These are phyloP conservation scores for Aplocera efformata DNA, from an alignment of 2,888 invertebrate genomes.

Conservation along the genomic window DNA sequence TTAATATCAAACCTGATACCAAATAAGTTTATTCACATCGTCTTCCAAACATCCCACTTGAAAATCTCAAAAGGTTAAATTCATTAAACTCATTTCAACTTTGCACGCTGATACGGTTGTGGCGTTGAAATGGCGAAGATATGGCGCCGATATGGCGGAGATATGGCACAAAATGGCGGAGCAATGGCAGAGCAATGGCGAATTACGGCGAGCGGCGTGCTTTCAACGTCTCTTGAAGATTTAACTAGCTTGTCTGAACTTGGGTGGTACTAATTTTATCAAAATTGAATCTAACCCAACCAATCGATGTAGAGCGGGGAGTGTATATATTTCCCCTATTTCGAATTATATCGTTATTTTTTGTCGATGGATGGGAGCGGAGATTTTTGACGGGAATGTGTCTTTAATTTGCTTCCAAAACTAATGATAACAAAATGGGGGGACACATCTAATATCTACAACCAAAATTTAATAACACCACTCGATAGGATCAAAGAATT, in stretches of 20 bases:
- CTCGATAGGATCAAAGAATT: no score
- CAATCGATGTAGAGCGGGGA: constrained; percentile 19
- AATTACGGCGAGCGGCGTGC: constrained; percentile 17
- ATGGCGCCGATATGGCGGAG: constrained; percentile 4
- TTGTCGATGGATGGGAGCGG: no score
- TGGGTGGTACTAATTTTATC: constrained; percentile 29
- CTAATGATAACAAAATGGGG: no score
- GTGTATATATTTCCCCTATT: no score
- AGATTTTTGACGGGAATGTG: no score
- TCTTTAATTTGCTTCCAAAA: no score
- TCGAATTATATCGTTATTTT: no score
- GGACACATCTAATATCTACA: no score
- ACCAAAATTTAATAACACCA: no score
- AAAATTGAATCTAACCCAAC: constrained; percentile 30
- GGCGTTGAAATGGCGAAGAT: constrained; percentile 12
- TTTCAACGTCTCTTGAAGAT: constrained; percentile 18
- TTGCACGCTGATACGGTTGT: constrained; percentile 5
- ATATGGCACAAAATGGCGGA: constrained; percentile 11
- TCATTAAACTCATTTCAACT: constrained; percentile 9
- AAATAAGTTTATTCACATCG: no score
- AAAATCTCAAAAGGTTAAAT: constrained; percentile 6
- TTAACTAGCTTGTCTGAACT: constrained; percentile 17
- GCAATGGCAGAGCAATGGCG: constrained; percentile 15
- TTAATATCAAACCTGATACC: no score
- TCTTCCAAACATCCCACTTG: neutral